phyloP scores from a whole-genome alignment of 2,113 vertebrate genomes.

The Lepidiolamprologus cunningtoni region DNA sequence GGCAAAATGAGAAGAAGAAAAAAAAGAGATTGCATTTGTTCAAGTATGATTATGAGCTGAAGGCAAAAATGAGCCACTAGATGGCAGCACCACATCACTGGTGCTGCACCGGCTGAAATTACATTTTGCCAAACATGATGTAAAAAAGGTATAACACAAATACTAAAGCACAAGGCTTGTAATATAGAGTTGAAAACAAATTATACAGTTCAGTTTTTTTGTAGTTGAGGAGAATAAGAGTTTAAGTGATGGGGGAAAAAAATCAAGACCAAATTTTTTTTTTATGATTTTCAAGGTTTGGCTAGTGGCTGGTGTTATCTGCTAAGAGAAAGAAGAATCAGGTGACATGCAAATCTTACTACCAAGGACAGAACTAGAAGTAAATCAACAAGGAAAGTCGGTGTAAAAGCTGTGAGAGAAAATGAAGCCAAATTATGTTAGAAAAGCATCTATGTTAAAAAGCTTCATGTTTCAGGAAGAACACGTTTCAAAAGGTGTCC shows the following conservation, averaged over 20 bases:
- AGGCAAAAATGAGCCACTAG: conserved; percentile 21
- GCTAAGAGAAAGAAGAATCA: conserved; percentile 23
- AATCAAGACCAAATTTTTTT: background rate
- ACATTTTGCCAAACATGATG: background rate
- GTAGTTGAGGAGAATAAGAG: background rate
- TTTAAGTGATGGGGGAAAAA: background rate
- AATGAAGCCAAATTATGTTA: conserved; percentile 19
- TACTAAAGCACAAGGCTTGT: background rate
- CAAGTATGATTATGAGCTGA: background rate
- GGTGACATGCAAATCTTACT: conserved; percentile 74
- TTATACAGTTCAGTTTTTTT: background rate
- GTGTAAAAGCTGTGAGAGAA: conserved; percentile 12
- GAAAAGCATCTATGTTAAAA: conserved; percentile 21
- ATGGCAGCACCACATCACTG: conserved; percentile 31
- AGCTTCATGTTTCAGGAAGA: background rate
- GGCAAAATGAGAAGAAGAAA: background rate
- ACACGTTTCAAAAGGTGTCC: conserved; percentile 35
- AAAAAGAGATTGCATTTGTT: background rate
- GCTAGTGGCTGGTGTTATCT: background rate
- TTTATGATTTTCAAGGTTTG: background rate
- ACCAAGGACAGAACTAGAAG: conserved; percentile 8
- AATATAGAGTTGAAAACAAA: background rate
- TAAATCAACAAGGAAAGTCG: background rate
- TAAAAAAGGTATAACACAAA: background rate
- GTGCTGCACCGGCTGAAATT: background rate